Base-by-base conservation (phyloP, 2,797 vertebrate species). In the Podarcis siculus region DNA sequence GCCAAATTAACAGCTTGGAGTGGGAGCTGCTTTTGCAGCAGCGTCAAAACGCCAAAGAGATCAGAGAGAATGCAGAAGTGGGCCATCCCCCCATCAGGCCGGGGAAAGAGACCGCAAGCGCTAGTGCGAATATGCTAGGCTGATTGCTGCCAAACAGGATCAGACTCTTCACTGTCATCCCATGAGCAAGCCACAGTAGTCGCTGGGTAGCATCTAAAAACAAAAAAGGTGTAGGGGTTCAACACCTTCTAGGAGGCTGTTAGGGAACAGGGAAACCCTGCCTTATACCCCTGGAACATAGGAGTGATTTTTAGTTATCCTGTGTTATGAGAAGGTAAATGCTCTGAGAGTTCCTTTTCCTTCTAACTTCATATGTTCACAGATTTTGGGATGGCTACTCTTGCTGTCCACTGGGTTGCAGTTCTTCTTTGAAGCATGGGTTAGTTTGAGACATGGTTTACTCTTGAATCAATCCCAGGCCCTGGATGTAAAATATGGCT, bases 1-100 rank as follows among this genome's bases (percentile, higher is more conserved):
- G 69, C 82, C 82, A 83, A 17, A 83, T 83, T 83, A 83, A 73
- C 69, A 83, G 67, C 82, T 72, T 45, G 67, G 82, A 73, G 45
- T 25, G 15, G 12, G 45, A 72, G 82, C 80, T 15, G 45, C 82
- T 83, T 45, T 35, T 35, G 25, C 25, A 30, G 9, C 64, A 72
- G 30, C 19, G 55, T 82, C 80, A 79, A 79, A 55, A 8, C 79
- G 42, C 30, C 30, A 25, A 49, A 45, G 75, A 79, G 76, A 86
- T 49, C 64, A 69, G n/a, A 67, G 30, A 27, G 76, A 86, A 86
- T 86, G 19, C 9, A 17, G 21, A 49, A 64, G 35, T 66, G 85
- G 30, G 37, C 58, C 73, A 8, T 55, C 49, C 37, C 75, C 79
- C n/a, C 19, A 27, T 35, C 30, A 76, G 73, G 27, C 79, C 17